Evolutionary conservation across 2,113 vertebrate genomes (phyloP).

Genomic region (Axis porcinus): DNA sequence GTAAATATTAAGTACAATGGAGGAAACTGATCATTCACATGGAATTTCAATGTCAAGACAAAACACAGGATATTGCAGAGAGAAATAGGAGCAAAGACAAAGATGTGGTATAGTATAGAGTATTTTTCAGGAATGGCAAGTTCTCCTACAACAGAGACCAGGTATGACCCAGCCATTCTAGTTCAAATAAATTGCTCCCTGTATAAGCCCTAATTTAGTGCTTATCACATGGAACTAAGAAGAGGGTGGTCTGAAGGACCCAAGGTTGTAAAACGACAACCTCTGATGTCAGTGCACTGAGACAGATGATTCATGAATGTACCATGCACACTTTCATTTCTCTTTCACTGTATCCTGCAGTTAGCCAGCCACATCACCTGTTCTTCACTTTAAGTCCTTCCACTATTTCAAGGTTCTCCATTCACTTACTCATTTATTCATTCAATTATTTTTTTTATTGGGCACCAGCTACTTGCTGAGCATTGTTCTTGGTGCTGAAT

Average conservation of each 20-base stretch:
- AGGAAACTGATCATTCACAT: neutral
- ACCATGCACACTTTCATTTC: neutral
- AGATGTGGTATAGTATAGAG: neutral
- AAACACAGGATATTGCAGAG: neutral
- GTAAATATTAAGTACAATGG: neutral
- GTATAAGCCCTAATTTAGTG: neutral
- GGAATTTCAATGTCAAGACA: conserved; percentile 19
- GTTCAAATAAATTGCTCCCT: neutral
- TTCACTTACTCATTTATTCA: neutral
- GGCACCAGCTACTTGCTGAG: neutral
- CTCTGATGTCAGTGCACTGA: neutral
- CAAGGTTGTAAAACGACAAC: neutral
- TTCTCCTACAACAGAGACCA: neutral
- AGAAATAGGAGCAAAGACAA: neutral
- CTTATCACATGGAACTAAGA: neutral
- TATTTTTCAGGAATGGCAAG: neutral
- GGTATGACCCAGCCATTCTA: neutral
- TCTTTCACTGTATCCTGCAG: neutral
- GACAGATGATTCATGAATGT: neutral
- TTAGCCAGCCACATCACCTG: neutral
- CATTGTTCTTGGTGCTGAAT: neutral
- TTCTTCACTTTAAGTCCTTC: neutral
- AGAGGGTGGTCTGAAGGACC: neutral
- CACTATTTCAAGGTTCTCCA: neutral
- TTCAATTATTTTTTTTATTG: neutral